Evolutionary conservation across 2,113 vertebrate genomes (phyloP).

Genomic region (Canis aureus): DNA sequence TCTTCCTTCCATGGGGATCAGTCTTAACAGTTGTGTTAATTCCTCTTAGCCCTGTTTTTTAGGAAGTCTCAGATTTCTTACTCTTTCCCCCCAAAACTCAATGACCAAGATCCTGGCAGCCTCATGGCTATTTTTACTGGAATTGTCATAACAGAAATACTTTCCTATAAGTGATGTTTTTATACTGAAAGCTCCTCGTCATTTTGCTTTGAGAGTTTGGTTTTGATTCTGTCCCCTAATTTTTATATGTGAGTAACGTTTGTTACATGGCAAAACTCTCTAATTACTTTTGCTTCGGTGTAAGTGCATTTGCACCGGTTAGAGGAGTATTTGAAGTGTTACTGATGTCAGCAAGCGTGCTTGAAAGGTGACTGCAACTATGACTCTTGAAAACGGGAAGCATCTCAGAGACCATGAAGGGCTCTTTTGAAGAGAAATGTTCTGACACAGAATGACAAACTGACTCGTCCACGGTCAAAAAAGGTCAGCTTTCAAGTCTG

Average conservation of each 20-base stretch:
- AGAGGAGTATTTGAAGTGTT: not conserved
- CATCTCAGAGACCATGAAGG: not conserved
- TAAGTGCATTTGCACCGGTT: not conserved
- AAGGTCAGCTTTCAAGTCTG: not conserved
- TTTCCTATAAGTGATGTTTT: not conserved
- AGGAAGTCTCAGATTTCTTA: not conserved
- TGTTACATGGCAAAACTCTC: not conserved
- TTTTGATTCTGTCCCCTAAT: constrained; percentile 22
- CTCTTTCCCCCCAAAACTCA: not conserved
- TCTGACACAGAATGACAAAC: not conserved
- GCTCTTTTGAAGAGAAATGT: not conserved
- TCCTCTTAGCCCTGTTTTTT: not conserved
- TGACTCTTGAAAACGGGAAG: not conserved
- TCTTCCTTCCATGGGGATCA: not conserved
- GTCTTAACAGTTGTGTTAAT: not conserved
- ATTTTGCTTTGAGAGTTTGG: constrained; percentile 2
- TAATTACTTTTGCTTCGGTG: not conserved
- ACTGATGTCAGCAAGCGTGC: not conserved
- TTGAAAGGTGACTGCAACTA: not conserved
- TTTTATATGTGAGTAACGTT: not conserved
- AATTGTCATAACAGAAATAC: not conserved
- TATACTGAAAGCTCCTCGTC: not conserved
- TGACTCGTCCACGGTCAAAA: not conserved
- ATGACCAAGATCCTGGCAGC: not conserved
- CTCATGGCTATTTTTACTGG: not conserved